Percentiles rank a stretch among this genome's conserved stretches.
Evolutionary conservation across 2,113 vertebrate species (phyloP).

Genomic region (Apodemus sylvaticus): DNA sequence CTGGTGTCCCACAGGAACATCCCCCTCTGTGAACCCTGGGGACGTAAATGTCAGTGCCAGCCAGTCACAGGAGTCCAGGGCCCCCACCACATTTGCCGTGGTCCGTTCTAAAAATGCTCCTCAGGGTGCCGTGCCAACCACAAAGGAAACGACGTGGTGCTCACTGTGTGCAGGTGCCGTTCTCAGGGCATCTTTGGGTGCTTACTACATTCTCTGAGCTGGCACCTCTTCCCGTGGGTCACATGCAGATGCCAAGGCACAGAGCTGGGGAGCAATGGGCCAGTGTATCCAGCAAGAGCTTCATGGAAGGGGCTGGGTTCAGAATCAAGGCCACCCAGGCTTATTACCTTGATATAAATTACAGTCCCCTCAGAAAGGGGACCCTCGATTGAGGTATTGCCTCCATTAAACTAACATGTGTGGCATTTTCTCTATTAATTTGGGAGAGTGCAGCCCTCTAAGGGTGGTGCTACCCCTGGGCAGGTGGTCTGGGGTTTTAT

Average conservation of each 20-base stretch:
- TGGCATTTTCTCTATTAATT: neutral
- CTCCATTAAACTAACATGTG: neutral
- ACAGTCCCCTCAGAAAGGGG: neutral
- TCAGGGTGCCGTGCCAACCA: neutral
- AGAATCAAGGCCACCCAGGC: neutral
- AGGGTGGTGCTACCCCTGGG: neutral
- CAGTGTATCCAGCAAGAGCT: neutral
- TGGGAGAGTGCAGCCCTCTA: neutral
- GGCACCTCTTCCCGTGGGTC: neutral
- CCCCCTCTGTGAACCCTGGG: neutral
- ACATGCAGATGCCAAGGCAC: neutral
- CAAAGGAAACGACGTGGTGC: neutral
- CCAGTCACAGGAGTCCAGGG: neutral
- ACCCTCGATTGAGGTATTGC: neutral
- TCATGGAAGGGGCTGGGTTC: neutral
- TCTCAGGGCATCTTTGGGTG: neutral
- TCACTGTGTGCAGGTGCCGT: neutral
- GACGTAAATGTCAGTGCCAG: neutral
- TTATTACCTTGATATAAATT: neutral
- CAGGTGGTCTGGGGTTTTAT: neutral
- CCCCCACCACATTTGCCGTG: neutral
- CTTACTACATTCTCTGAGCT: neutral
- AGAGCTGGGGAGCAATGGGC: neutral
- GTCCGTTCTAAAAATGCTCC: neutral
- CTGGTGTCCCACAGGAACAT: neutral